Percentiles rank a stretch among this genome's conserved stretches.
These are phyloP conservation scores for Drosophila suzukii DNA, from an alignment of 1,140 invertebrate species.

Conservation along the genomic window DNA sequence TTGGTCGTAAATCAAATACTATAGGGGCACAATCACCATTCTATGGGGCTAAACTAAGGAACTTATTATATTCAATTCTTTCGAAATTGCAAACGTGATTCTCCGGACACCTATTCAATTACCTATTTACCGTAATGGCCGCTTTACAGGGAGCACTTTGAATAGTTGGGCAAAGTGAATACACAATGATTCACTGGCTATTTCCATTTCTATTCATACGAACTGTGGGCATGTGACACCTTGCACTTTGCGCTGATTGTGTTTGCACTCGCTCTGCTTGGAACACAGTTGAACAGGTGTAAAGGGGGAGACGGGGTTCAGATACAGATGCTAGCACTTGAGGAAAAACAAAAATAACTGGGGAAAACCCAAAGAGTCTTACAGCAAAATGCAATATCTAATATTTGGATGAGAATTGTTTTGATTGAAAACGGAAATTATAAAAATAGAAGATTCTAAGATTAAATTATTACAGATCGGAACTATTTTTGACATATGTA, in stretches of 20 bases:
- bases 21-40: slow-evolving; percentile 8
- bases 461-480: too few species aligned
- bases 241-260: slow-evolving; percentile 68
- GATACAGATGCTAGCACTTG: not conserved
- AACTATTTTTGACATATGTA: too few species aligned
- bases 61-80: slow-evolving; percentile 19
- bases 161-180: slow-evolving; percentile 39
- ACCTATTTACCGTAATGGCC: slow-evolving; percentile 38
- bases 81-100: slow-evolving; percentile 44
- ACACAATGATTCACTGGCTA: slow-evolving; percentile 58
- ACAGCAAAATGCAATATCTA: not conserved
- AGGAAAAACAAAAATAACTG: not conserved
- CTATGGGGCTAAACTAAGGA: slow-evolving; percentile 15
- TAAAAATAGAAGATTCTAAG: not conserved
- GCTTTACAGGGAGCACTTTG: slow-evolving; percentile 32
- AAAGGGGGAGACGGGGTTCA: not conserved
- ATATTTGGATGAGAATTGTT: not conserved
- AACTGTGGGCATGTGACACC: slow-evolving; percentile 63
- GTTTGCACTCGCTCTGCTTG: slow-evolving; percentile 36
- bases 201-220: slow-evolving; percentile 39
- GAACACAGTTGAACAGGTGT: slow-evolving; percentile 16
- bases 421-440: not conserved
- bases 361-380: not conserved
- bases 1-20: slow-evolving; percentile 40
- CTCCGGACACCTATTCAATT: slow-evolving; percentile 43